Conservation (phyloP, 2,113 vertebrate species). For the Gymnobelideus leadbeateri region DNA sequence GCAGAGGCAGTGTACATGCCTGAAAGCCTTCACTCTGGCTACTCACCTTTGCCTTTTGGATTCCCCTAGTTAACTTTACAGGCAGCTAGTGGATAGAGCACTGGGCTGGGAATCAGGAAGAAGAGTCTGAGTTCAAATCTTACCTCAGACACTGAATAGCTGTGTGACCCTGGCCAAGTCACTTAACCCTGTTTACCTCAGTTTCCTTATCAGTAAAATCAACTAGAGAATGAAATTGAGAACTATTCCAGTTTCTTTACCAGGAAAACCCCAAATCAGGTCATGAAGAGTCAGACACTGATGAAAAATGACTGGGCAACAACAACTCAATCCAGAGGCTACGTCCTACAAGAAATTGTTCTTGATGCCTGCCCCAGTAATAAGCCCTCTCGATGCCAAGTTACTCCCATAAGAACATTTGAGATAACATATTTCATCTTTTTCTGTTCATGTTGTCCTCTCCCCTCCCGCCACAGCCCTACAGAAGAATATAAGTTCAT, state of each 20-base stretch:
- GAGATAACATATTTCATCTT: too few relatives aligned
- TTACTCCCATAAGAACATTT: too few relatives aligned
- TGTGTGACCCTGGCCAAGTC: neutral
- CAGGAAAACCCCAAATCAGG: neutral
- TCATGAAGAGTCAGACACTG: neutral
- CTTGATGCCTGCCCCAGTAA: too few relatives aligned
- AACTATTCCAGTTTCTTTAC: neutral
- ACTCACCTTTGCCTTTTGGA: neutral
- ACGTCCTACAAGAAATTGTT: too few relatives aligned
- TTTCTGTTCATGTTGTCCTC: too few relatives aligned
- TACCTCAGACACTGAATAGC: neutral
- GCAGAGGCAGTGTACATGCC: neutral
- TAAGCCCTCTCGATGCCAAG: too few relatives aligned
- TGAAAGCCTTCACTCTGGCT: neutral
- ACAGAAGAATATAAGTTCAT: too few relatives aligned
- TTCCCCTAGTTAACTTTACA: too few relatives aligned
- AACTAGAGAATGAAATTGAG: too few relatives aligned
- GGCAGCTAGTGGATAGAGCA: too few relatives aligned
- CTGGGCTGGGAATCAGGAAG: too few relatives aligned
- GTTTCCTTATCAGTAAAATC: neutral
- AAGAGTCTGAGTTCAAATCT: neutral
- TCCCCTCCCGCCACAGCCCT: too few relatives aligned
- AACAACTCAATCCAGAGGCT: neutral
- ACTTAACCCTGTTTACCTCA: neutral
- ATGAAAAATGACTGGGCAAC: neutral